These are phyloP conservation scores for Athalia rosae DNA, from an alignment of 2,888 invertebrate species.

Conservation along the genomic window DNA sequence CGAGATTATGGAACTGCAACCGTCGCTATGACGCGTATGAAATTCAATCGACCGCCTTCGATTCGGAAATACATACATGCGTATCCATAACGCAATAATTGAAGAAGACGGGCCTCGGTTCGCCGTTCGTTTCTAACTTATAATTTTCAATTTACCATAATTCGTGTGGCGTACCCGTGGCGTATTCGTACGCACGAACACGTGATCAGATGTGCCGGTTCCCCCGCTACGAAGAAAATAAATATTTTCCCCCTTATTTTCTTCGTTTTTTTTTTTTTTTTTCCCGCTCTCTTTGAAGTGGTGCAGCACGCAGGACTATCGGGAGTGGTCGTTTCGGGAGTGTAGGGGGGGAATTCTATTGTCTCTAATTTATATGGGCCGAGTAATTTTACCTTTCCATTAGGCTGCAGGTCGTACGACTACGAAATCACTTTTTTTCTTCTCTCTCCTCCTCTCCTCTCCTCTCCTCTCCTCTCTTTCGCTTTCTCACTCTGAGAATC, in stretches of 20 bases:
- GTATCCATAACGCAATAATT: background rate
- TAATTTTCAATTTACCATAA: background rate
- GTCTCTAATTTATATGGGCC: constrained; percentile 33
- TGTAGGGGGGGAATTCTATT: constrained; percentile 16
- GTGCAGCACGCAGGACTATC: no score
- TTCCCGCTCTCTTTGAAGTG: no score
- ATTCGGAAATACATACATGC: background rate
- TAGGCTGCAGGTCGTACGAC: constrained; percentile 9
- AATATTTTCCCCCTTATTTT: no score
- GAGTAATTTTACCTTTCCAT: constrained; percentile 42
- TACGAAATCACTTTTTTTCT: constrained; percentile 40
- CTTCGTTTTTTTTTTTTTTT: background rate
- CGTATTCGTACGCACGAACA: no score
- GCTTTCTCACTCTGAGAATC: no score
- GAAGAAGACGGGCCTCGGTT: background rate
- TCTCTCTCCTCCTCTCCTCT: background rate
- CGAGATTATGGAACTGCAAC: background rate
- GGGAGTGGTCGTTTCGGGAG: background rate
- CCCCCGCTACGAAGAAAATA: background rate
- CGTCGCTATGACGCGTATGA: background rate
- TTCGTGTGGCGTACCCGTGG: background rate
- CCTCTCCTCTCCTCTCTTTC: no score
- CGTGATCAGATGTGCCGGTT: no score
- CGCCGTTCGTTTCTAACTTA: no score
- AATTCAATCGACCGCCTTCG: background rate